Percentiles rank a stretch among this genome's conserved stretches.
These are phyloP conservation scores for Drosophila melanogaster DNA, from an alignment of 1,140 invertebrate genomes.

Conservation along the genomic window DNA sequence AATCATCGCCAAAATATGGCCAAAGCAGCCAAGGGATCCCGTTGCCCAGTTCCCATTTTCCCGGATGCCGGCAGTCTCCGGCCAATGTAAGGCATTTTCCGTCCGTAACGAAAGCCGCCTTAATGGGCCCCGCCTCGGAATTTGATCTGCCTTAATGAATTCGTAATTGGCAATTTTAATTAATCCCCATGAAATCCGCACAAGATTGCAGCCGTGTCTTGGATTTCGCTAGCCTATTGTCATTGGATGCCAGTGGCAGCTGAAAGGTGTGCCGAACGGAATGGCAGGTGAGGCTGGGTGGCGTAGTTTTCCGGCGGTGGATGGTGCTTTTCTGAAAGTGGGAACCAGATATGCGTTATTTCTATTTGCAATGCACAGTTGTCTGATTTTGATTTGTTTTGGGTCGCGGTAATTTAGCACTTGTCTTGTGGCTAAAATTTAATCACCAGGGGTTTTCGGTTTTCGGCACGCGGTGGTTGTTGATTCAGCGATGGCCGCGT, in stretches of 20 bases:
- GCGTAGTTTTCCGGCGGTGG: background rate
- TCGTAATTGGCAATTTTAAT: constrained; percentile 84
- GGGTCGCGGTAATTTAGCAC: constrained; percentile 64
- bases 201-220: constrained; percentile 58
- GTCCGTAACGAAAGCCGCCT: constrained; percentile 33
- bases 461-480: background rate
- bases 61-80: background rate
- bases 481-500: constrained; percentile 10
- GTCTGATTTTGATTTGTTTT: constrained; percentile 61
- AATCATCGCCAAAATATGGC: background rate
- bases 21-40: background rate
- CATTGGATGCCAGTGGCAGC: constrained; percentile 47
- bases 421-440: constrained; percentile 71
- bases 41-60: background rate
- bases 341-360: constrained; percentile 25
- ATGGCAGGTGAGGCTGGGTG: background rate
- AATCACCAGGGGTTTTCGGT: constrained; percentile 40
- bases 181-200: constrained; percentile 77
- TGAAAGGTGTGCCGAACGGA: background rate
- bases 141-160: constrained; percentile 77
- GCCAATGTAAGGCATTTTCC: background rate
- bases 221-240: constrained; percentile 56
- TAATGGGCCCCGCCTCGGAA: constrained; percentile 46
- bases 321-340: background rate
- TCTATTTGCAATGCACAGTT: constrained; percentile 44